Conservation (phyloP, 2,888 invertebrate species). For the Drosophila cognata region DNA sequence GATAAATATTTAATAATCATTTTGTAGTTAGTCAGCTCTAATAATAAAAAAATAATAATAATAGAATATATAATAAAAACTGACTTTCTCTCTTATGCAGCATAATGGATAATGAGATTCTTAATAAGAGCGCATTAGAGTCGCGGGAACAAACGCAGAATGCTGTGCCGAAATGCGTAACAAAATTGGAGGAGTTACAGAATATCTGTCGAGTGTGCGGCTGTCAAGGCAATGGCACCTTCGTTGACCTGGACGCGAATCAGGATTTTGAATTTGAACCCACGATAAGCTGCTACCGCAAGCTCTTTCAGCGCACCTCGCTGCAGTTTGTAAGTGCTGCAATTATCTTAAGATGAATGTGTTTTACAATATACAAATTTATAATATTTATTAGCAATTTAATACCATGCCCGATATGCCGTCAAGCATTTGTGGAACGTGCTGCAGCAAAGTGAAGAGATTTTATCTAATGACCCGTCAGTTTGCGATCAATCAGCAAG, state of each 20-base stretch:
- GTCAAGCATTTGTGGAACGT: constrained; percentile 30
- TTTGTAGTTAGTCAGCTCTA: neutral
- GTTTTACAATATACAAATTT: neutral
- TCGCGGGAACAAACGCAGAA: constrained; percentile 5
- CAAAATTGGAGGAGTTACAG: constrained; percentile 9
- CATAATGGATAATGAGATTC: constrained; percentile 14
- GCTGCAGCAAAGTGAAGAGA: constrained; percentile 37
- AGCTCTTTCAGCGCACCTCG: constrained; percentile 45
- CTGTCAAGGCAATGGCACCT: constrained; percentile 28
- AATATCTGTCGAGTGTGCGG: constrained; percentile 36
- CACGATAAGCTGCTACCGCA: constrained; percentile 34
- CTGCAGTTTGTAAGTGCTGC: constrained; percentile 42
- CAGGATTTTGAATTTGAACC: constrained; percentile 49
- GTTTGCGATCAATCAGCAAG: constrained; percentile 41
- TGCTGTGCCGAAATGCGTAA: neutral
- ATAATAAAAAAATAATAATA: too few species aligned
- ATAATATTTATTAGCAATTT: constrained; percentile 25
- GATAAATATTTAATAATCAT: neutral
- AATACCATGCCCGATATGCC: constrained; percentile 50
- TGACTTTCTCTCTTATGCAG: constrained; percentile 10
- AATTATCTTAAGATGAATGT: too few species aligned
- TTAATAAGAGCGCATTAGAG: constrained; percentile 21
- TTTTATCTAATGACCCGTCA: constrained; percentile 47
- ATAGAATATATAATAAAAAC: too few species aligned
- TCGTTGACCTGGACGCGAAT: constrained; percentile 27